A percentile compares a stretch with the other conserved stretches of the same genome.
These are phyloP conservation scores for Romanogobio albipinnatus DNA, from an alignment of 2,113 vertebrate genomes.

Conservation along the genomic window DNA sequence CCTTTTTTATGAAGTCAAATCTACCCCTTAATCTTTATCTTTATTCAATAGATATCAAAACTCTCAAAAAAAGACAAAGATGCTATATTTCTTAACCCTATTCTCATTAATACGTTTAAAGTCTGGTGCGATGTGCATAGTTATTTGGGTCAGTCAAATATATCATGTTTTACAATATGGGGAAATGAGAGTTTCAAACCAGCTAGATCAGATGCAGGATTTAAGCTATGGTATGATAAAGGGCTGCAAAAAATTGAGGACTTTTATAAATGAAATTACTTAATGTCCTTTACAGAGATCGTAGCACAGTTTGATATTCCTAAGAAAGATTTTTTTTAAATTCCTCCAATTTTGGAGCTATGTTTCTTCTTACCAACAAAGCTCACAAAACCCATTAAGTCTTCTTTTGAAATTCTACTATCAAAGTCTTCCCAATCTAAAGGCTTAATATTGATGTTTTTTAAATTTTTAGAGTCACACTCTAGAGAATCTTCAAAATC, in stretches of 20 bases:
- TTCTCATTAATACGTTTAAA: background rate
- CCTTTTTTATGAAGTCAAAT: background rate
- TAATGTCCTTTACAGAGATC: background rate
- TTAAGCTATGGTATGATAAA: background rate
- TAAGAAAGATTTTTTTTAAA: background rate
- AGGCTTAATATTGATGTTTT: no score
- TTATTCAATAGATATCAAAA: background rate
- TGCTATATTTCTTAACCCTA: background rate
- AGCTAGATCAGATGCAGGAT: background rate
- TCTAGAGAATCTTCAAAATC: no score
- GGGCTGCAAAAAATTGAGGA: no score
- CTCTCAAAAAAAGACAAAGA: background rate
- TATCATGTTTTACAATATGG: background rate
- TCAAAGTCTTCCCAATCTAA: no score
- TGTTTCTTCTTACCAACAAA: no score
- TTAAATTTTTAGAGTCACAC: no score
- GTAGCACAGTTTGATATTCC: background rate
- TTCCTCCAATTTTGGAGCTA: no score
- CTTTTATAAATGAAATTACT: background rate
- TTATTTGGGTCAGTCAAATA: background rate
- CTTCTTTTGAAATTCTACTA: background rate
- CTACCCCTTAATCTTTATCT: background rate
- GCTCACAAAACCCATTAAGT: background rate
- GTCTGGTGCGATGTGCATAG: background rate
- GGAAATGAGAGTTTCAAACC: background rate